phyloP scores from a whole-genome alignment of 2,797 vertebrate species.

The Cuculus canorus region DNA sequence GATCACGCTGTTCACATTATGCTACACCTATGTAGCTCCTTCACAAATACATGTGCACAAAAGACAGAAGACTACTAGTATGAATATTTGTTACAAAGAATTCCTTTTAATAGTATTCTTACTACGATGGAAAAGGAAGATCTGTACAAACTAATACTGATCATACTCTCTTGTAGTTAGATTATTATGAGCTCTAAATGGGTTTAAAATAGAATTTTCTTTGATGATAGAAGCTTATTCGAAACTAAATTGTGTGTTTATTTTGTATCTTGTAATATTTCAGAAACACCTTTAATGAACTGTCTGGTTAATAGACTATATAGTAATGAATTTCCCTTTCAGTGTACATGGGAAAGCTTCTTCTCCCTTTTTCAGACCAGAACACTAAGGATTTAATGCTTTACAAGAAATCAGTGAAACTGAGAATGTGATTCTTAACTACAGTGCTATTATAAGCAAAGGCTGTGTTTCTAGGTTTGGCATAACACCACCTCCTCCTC shows the following conservation, averaged over 20 bases:
- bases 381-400: background rate
- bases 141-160: background rate
- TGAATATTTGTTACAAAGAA: background rate
- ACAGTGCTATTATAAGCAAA: background rate
- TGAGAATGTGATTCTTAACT: background rate
- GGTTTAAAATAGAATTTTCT: background rate
- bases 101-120: background rate
- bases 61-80: background rate
- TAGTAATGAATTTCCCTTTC: background rate
- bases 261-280: background rate
- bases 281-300: background rate
- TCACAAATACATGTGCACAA: background rate
- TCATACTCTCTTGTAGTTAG: background rate
- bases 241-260: background rate
- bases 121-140: background rate
- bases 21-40: background rate
- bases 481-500: background rate
- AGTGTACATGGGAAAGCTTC: background rate
- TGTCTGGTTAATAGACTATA: background rate
- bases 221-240: background rate
- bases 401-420: background rate
- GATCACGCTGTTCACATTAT: background rate
- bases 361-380: background rate
- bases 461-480: background rate
- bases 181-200: background rate